These are phyloP conservation scores for Acrobasis consociella DNA, from an alignment of 2,888 invertebrate genomes.

Conservation along the genomic window DNA sequence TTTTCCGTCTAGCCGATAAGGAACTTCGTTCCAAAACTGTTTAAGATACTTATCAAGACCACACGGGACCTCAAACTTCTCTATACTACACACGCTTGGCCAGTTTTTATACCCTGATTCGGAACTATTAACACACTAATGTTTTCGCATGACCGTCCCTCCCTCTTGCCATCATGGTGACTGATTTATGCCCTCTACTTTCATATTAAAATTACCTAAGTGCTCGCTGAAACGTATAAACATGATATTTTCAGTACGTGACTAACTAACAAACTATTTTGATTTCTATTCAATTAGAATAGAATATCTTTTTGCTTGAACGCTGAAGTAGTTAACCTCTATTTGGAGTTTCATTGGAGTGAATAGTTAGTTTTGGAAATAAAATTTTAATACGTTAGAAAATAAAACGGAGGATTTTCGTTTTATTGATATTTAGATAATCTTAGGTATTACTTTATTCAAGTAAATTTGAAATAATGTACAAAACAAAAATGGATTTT, in stretches of 20 bases:
- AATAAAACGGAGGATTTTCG: not conserved
- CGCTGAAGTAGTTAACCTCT: not conserved
- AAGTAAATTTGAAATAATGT: too few relatives aligned
- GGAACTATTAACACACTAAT: conserved; percentile 20
- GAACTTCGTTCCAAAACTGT: too few relatives aligned
- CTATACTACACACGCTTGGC: not conserved
- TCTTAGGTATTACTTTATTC: too few relatives aligned
- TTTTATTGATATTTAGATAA: not conserved
- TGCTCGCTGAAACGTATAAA: conserved; percentile 6
- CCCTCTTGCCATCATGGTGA: conserved; percentile 20
- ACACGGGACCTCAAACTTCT: too few relatives aligned
- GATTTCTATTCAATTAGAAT: not conserved
- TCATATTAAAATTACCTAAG: conserved; percentile 26
- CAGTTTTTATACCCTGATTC: not conserved
- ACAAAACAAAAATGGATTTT: too few relatives aligned
- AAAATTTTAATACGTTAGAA: not conserved
- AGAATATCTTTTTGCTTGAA: not conserved
- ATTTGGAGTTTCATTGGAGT: not conserved
- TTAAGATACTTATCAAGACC: too few relatives aligned
- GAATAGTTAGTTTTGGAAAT: not conserved
- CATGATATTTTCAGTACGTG: conserved; percentile 10
- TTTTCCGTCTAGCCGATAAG: too few relatives aligned
- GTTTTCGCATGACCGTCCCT: conserved; percentile 23
- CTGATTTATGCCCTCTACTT: conserved; percentile 26
- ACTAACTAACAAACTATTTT: not conserved